Evolutionary conservation across 1,140 invertebrate species (phyloP), one percentile per base, ranked within the genome.

Genomic region (Zaprionus lachaisei): DNA sequence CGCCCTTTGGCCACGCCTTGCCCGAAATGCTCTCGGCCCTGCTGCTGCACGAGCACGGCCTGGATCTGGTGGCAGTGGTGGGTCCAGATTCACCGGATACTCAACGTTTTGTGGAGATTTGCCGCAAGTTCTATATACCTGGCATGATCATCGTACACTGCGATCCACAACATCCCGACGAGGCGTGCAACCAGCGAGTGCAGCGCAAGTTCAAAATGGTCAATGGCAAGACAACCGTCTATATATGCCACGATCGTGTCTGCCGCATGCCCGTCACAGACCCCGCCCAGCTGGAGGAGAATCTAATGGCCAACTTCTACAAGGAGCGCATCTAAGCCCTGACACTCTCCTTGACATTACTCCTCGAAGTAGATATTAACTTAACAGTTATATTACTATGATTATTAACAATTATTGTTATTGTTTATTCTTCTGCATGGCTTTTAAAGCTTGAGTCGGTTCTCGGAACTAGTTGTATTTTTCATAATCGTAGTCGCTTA

Each of bases 1-100:
- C 93, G 6, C 91, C 84, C 2, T 95, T 94, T 62, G 94, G 93
- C 2, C 94, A 86, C 71, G 94, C 96, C 3, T 89, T 98, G 31
- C 97, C 98, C 0, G 95, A 97, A 93, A 96, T 98, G 96, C 93
- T 96, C 28, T 96, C 95, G 11, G 96, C 95, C 1, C 93, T 97
- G 17, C 94, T 97, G 84, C 93, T 96, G 26, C 72, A 90, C 31
- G 89, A 90, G 2, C 69, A 84, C 49, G 92, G 92, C 1, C 67
- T 93, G 9, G 83, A 92, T 28, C 61, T 92, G 56, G 82, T 92
- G 9, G 89, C 91, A 5, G 91, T 93, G 9, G 92, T 93, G 28
- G 92, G 92, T 14, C 94, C 94, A 11, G 94, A 95, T 54, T 95
- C 95, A 64, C 94, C 95, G 9, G 95, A 96, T 17, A 96, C 96